A percentile compares a stretch with the other conserved stretches of the same genome.
Evolutionary conservation across 2,888 invertebrate species (phyloP).

Genomic region (Ecdyonurus torrentis): DNA sequence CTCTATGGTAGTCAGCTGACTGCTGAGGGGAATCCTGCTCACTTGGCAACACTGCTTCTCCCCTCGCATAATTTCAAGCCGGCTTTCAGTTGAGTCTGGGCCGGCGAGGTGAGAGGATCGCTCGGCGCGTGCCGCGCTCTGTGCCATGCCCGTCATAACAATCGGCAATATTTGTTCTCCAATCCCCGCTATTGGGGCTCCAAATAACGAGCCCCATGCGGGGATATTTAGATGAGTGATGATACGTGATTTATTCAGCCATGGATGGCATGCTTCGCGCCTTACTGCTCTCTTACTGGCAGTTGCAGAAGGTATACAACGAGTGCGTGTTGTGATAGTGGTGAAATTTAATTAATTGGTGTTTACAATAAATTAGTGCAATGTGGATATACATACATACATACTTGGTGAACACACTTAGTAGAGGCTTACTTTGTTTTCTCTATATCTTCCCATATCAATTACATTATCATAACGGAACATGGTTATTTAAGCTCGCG

Average conservation of each 20-base stretch:
- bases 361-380: too few species aligned
- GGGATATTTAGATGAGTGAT: not conserved
- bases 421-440: too few species aligned
- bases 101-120: not conserved
- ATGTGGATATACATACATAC: too few species aligned
- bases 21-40: not conserved
- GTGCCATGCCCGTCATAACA: not conserved
- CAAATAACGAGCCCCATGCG: not conserved
- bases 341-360: too few species aligned
- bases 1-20: not conserved
- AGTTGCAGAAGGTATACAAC: conserved; percentile 25
- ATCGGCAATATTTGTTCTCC: not conserved
- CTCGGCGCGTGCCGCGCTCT: not conserved
- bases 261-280: conserved; percentile 31
- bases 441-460: too few species aligned
- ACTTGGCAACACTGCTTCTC: not conserved
- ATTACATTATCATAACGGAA: too few species aligned
- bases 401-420: too few species aligned
- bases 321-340: too few species aligned
- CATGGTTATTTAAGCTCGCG: too few species aligned
- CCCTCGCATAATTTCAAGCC: not conserved
- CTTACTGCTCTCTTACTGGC: conserved; percentile 26
- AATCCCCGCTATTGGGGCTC: not conserved
- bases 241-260: conserved; percentile 13
- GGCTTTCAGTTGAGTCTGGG: not conserved